These are phyloP conservation scores for Cryptosula pallasiana DNA, from an alignment of 2,888 invertebrate species.

Conservation along the genomic window DNA sequence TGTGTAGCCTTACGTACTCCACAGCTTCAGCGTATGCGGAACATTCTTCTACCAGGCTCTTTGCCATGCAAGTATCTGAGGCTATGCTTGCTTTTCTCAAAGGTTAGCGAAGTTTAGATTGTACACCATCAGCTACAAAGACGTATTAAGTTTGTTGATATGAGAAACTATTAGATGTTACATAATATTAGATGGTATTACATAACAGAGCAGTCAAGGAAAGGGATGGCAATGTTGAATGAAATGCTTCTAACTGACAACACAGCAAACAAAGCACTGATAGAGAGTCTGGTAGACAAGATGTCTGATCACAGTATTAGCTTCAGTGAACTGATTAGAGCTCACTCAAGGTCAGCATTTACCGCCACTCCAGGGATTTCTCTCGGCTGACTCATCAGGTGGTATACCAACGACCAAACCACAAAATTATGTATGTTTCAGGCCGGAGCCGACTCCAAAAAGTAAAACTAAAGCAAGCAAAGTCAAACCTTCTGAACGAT, in stretches of 20 bases:
- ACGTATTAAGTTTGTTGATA: no score
- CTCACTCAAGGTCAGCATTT: background rate
- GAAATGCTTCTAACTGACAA: background rate
- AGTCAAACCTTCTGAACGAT: background rate
- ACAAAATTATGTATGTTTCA: no score
- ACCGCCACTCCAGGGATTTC: background rate
- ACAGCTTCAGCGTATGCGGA: background rate
- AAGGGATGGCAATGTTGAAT: slow-evolving; percentile 1
- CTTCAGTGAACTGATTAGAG: background rate
- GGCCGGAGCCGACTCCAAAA: background rate
- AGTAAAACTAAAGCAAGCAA: background rate
- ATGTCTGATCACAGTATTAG: background rate
- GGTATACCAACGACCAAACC: no score
- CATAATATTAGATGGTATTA: no score
- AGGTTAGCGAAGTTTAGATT: background rate
- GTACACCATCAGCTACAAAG: no score
- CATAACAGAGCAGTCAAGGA: background rate
- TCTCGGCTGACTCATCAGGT: no score
- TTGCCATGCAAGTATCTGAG: slow-evolving; percentile 16
- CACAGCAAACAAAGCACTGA: slow-evolving; percentile 3
- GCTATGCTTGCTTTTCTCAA: slow-evolving; percentile 12
- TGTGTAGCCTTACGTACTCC: background rate
- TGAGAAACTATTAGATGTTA: no score
- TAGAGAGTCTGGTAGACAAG: slow-evolving; percentile 2
- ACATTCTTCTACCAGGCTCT: background rate